These are phyloP conservation scores for Cossypha dichroa DNA, from an alignment of 2,797 vertebrate species.

Conservation along the genomic window DNA sequence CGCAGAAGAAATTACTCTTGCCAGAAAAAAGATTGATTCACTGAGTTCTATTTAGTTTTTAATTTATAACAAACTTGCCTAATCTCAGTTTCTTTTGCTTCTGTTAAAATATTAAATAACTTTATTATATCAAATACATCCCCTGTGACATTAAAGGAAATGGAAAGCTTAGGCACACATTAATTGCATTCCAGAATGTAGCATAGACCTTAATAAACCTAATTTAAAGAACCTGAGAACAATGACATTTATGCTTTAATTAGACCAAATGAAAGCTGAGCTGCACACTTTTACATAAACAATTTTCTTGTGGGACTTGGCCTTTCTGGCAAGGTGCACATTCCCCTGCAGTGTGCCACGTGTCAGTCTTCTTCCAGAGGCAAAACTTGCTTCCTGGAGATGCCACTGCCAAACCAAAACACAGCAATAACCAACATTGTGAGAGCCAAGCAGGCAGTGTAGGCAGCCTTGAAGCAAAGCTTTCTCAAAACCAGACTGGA, in stretches of 20 bases:
- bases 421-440: background rate
- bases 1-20: background rate
- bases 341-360: background rate
- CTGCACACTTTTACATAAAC: background rate
- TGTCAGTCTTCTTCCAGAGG: background rate
- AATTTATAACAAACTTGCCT: conserved; percentile 28
- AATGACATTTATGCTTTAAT: conserved; percentile 31
- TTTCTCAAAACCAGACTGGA: background rate
- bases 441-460: background rate
- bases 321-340: background rate
- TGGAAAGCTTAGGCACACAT: background rate
- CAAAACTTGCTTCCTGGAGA: background rate
- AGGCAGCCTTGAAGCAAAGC: background rate
- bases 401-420: background rate
- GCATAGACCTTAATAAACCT: background rate
- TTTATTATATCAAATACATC: conserved; percentile 1
- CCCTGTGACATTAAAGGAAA: conserved; percentile 39
- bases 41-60: conserved; percentile 3
- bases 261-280: conserved; percentile 16
- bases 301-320: background rate
- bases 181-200: background rate
- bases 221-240: conserved; percentile 8
- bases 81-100: conserved; percentile 1
- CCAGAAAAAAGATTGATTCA: background rate
- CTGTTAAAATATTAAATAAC: conserved; percentile 39